A percentile compares a stretch with the other conserved stretches of the same genome.
These are phyloP conservation scores for Tetragonula clypearis DNA, from an alignment of 1,140 invertebrate genomes.

Conservation along the genomic window DNA sequence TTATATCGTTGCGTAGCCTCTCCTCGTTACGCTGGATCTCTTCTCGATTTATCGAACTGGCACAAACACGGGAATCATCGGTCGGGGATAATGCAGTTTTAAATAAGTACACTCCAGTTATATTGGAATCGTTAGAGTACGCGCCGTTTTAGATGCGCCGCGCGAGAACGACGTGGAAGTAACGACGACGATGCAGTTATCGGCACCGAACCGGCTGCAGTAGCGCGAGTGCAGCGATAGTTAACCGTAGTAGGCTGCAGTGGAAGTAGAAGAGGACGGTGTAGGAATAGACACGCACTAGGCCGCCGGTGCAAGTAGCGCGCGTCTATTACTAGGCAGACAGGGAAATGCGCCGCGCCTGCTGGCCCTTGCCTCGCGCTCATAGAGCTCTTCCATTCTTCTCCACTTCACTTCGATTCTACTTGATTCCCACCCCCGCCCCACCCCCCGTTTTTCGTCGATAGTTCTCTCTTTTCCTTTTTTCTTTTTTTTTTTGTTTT, in stretches of 20 bases:
- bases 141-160: neutral
- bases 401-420: neutral
- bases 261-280: slow-evolving; percentile 57
- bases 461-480: neutral
- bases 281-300: slow-evolving; percentile 61
- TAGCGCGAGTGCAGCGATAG: slow-evolving; percentile 46
- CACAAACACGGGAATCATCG: neutral
- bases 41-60: no score
- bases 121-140: neutral
- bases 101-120: slow-evolving; percentile 7
- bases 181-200: neutral
- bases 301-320: slow-evolving; percentile 66
- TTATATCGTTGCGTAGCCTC: no score
- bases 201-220: slow-evolving; percentile 22
- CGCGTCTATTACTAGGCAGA: slow-evolving; percentile 73
- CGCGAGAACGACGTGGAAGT: neutral
- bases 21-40: no score
- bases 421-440: neutral
- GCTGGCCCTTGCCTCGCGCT: neutral
- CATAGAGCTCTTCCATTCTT: neutral
- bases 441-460: neutral
- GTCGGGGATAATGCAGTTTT: neutral
- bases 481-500: neutral
- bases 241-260: slow-evolving; percentile 35
- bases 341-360: slow-evolving; percentile 44